Conservation (phyloP, 2,113 vertebrate species). For the Apus apus region DNA sequence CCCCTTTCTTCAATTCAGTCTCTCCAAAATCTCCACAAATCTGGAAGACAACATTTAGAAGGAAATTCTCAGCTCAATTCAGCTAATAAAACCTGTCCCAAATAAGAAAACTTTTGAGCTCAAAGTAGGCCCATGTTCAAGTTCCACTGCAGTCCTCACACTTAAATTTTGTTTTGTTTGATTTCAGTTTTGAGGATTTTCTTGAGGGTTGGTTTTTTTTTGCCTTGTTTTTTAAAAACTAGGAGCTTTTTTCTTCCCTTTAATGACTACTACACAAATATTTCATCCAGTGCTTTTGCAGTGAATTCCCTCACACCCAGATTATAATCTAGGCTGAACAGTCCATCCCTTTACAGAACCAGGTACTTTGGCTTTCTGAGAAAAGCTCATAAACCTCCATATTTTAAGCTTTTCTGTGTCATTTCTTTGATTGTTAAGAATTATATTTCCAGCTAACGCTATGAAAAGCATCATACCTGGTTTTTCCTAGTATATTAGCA, state of each 20-base stretch:
- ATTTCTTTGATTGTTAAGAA: not conserved
- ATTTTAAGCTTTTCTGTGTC: not conserved
- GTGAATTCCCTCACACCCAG: not conserved
- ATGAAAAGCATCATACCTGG: rapidly evolving
- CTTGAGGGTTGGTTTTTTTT: not conserved
- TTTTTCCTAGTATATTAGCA: not conserved
- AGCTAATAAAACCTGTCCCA: not conserved
- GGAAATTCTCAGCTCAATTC: not conserved
- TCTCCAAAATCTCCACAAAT: not conserved
- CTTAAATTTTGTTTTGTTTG: not conserved
- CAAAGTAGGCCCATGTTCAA: not conserved
- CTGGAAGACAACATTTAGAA: not conserved
- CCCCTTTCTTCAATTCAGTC: not conserved
- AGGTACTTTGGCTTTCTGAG: not conserved
- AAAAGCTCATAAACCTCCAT: not conserved
- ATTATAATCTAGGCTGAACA: not conserved
- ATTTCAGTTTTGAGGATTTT: not conserved
- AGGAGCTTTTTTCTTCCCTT: not conserved
- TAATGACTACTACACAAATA: not conserved
- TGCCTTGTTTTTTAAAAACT: not conserved
- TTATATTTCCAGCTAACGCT: not conserved
- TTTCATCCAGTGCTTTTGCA: not conserved
- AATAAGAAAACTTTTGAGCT: not conserved
- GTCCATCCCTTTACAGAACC: not conserved
- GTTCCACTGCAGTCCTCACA: not conserved